Evolutionary conservation across 2,113 vertebrate species (phyloP).

Genomic region (Campylomormyrus tamandua): DNA sequence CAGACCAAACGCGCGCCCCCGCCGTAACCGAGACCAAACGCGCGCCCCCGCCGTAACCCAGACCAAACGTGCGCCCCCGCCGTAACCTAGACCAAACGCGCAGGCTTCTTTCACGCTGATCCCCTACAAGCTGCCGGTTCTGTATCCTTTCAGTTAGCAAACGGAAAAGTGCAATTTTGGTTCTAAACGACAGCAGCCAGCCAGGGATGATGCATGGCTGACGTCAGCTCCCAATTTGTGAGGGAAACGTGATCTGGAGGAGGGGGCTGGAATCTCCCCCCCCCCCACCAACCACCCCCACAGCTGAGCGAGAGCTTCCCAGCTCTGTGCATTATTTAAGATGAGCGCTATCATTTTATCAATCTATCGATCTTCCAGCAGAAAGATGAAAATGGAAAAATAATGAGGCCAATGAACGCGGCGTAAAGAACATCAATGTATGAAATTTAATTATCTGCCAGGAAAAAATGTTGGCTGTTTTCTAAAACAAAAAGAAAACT

Average conservation of each 20-base stretch:
- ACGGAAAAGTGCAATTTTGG: neutral
- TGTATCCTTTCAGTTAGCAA: neutral
- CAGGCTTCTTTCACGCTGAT: neutral
- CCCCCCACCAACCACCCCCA: constrained; percentile 47
- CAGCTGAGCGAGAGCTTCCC: constrained; percentile 62
- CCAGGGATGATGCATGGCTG: constrained; percentile 5
- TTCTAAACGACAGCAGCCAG: neutral
- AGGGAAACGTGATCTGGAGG: constrained; percentile 37
- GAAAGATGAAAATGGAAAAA: constrained; percentile 78
- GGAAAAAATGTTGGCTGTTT: constrained; percentile 67
- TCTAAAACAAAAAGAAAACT: constrained; percentile 67
- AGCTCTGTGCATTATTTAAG: constrained; percentile 69
- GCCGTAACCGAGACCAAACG: too few relatives aligned
- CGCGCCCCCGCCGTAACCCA: neutral
- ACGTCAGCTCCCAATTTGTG: constrained; percentile 46
- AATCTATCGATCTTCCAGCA: constrained; percentile 71
- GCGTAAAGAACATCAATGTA: constrained; percentile 75
- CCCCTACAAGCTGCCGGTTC: neutral
- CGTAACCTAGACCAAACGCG: rapidly evolving
- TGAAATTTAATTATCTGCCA: constrained; percentile 70
- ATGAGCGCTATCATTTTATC: constrained; percentile 72
- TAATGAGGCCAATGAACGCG: constrained; percentile 68
- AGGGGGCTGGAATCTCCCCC: constrained; percentile 20
- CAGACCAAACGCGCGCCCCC: too few relatives aligned
- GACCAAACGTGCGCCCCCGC: too few relatives aligned